These are phyloP conservation scores for Scleropages formosus DNA, from an alignment of 2,797 vertebrate species.

Conservation along the genomic window DNA sequence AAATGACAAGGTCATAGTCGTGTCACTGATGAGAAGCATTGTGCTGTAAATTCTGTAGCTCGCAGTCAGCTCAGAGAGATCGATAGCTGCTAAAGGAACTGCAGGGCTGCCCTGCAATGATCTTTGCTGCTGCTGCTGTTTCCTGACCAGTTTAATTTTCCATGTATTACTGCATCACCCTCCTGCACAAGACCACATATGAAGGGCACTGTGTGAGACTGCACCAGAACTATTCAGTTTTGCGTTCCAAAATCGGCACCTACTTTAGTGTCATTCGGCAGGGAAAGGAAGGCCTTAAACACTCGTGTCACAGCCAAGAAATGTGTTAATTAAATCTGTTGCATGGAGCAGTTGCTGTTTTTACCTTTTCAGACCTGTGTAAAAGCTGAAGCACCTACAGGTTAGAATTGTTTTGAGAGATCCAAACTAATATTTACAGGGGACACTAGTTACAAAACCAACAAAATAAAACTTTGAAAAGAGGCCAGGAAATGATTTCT, in stretches of 20 bases:
- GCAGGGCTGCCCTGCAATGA: not conserved
- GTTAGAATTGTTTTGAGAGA: too few species aligned
- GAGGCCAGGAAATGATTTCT: too few species aligned
- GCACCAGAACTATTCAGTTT: too few species aligned
- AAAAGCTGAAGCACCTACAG: too few species aligned
- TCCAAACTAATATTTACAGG: too few species aligned
- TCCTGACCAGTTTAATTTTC: conserved; percentile 8
- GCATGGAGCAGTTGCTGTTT: too few species aligned
- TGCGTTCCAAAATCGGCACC: too few species aligned
- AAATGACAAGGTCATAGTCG: not conserved
- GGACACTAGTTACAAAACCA: too few species aligned
- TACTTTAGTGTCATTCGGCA: not conserved
- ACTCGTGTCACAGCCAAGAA: too few species aligned
- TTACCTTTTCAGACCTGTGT: too few species aligned
- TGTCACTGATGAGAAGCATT: not conserved
- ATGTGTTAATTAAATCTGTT: too few species aligned
- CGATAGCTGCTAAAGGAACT: conserved; percentile 2
- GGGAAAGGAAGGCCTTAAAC: not conserved
- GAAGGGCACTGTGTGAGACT: conserved; percentile 7
- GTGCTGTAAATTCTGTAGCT: conserved; percentile 1
- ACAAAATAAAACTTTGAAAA: too few species aligned
- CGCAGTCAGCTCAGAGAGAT: conserved; percentile 5
- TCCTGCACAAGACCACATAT: not conserved
- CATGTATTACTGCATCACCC: conserved; percentile 22
- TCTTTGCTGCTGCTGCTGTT: not conserved